phyloP scores from a whole-genome alignment of 2,888 invertebrate genomes.

The Mayetiola destructor region DNA sequence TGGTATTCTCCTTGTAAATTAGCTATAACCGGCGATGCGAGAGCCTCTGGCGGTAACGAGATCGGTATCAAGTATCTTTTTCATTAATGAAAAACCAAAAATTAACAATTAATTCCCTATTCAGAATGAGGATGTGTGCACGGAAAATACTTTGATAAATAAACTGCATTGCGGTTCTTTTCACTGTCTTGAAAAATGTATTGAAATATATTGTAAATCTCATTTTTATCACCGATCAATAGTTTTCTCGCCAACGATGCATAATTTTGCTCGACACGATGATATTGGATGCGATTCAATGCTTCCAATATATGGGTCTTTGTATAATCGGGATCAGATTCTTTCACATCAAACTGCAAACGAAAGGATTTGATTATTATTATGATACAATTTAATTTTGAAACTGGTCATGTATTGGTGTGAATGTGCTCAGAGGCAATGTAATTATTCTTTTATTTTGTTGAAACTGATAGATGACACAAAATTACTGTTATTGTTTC shows the following conservation, averaged over 20 bases:
- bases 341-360: constrained; percentile 47
- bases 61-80: constrained; percentile 41
- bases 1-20: constrained; percentile 58
- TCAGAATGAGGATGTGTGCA: too few relatives aligned
- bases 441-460: too few relatives aligned
- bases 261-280: constrained; percentile 39
- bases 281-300: constrained; percentile 65
- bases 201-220: constrained; percentile 61
- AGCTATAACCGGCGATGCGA: constrained; percentile 57
- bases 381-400: too few relatives aligned
- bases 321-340: constrained; percentile 61
- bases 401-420: too few relatives aligned
- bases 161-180: constrained; percentile 66
- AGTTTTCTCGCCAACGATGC: constrained; percentile 35
- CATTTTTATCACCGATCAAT: constrained; percentile 52
- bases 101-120: too few relatives aligned
- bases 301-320: constrained; percentile 55
- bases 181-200: constrained; percentile 64
- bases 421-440: not conserved
- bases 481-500: constrained; percentile 11
- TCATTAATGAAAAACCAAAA: constrained; percentile 18
- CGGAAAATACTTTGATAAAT: constrained; percentile 46
- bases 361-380: too few relatives aligned
- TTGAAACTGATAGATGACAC: constrained; percentile 8
- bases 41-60: constrained; percentile 59